Conservation (phyloP, 2,888 invertebrate species). For the Mimachlamys varia region DNA sequence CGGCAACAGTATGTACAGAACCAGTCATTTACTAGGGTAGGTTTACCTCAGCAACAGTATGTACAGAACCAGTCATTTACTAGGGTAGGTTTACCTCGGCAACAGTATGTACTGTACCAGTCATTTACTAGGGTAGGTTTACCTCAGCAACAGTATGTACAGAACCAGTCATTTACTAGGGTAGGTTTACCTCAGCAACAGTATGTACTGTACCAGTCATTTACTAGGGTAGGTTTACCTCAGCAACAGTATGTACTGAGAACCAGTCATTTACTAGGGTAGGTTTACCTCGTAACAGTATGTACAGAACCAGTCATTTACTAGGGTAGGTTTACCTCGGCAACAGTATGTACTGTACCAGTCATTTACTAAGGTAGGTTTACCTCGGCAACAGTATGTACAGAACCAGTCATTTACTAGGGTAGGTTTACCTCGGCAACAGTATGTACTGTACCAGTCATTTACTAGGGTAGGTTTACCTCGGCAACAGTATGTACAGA, state of each 20-base stretch:
- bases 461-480: constrained; percentile 44
- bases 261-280: constrained; percentile 42
- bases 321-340: no score
- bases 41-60: no score
- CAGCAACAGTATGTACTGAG: no score
- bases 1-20: no score
- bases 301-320: constrained; percentile 43
- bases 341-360: constrained; percentile 44
- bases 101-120: constrained; percentile 43
- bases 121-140: constrained; percentile 42
- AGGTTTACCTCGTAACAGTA: no score
- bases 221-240: constrained; percentile 43
- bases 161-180: constrained; percentile 41
- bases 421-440: no score
- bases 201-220: constrained; percentile 42
- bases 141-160: no score
- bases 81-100: no score
- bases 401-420: constrained; percentile 41
- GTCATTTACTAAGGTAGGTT: constrained; percentile 40
- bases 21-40: constrained; percentile 41
- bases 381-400: no score
- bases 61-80: constrained; percentile 41
- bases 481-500: no score
- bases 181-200: no score
- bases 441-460: constrained; percentile 41